A percentile compares a stretch with the other conserved stretches of the same genome.
Evolutionary conservation across 1,140 invertebrate species (phyloP).

Genomic region (Steinernema feltiae): DNA sequence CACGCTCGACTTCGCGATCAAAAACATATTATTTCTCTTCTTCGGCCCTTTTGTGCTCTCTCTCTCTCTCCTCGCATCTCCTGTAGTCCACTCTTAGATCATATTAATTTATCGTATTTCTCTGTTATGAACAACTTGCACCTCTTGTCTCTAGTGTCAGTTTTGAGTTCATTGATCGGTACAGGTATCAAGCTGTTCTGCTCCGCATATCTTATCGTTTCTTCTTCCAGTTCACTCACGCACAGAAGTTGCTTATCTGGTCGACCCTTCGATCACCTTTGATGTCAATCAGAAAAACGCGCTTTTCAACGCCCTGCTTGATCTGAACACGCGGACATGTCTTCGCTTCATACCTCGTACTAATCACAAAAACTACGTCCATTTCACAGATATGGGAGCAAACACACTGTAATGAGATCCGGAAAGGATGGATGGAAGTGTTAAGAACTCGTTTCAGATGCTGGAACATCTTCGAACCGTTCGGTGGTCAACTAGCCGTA

Average conservation of each 20-base stretch:
- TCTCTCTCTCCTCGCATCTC: not conserved
- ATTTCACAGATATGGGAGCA: not conserved
- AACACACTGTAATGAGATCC: not conserved
- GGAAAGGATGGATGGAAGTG: not conserved
- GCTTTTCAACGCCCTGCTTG: not conserved
- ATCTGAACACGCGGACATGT: slow-evolving; percentile 12
- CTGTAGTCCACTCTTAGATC: not conserved
- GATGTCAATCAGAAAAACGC: slow-evolving; percentile 5
- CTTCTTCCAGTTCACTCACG: not conserved
- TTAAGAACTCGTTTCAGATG: not conserved
- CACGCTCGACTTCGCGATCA: not conserved
- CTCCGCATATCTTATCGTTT: not conserved
- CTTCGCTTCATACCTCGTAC: not conserved
- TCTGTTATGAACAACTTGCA: not conserved
- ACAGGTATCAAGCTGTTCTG: not conserved
- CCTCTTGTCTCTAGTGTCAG: not conserved
- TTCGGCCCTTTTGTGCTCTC: not conserved
- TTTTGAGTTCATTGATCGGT: not conserved
- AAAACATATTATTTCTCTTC: not conserved
- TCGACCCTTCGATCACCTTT: not conserved
- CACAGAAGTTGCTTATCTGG: not conserved
- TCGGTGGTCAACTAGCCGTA: not conserved
- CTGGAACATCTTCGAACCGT: not conserved
- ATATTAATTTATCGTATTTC: not conserved
- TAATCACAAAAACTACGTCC: not conserved